phyloP scores from a whole-genome alignment of 2,113 vertebrate species.

The Oryzias curvinotus region DNA sequence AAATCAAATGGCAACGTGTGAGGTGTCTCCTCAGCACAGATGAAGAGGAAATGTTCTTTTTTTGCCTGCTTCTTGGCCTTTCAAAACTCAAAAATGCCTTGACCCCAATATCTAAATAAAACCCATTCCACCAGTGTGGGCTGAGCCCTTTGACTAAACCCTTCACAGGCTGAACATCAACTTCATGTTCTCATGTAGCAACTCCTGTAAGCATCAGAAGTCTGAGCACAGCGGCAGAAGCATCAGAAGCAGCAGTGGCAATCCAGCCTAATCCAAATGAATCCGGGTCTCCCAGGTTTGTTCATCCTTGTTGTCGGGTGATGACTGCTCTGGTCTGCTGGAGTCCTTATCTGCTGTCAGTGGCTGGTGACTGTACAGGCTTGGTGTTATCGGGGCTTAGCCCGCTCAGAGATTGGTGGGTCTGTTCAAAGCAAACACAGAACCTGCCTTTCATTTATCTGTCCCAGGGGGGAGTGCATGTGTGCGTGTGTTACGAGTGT shows the following conservation, averaged over 20 bases:
- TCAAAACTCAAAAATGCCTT: slow-evolving; percentile 39
- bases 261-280: slow-evolving; percentile 81
- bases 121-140: slow-evolving; percentile 47
- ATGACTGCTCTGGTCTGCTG: slow-evolving; percentile 65
- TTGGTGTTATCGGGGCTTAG: slow-evolving; percentile 76
- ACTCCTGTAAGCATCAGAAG: slow-evolving; percentile 66
- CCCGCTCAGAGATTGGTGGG: slow-evolving; percentile 73
- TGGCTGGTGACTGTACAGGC: slow-evolving; percentile 68
- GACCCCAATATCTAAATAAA: slow-evolving; percentile 61
- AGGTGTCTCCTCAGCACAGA: slow-evolving; percentile 12
- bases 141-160: slow-evolving; percentile 53
- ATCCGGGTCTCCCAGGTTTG: slow-evolving; percentile 69
- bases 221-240: slow-evolving; percentile 62
- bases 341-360: slow-evolving; percentile 76
- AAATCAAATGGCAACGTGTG: slow-evolving; percentile 19
- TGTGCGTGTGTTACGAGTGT: slow-evolving; percentile 17
- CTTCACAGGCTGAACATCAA: slow-evolving; percentile 52
- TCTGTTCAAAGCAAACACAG: slow-evolving; percentile 74
- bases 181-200: slow-evolving; percentile 56
- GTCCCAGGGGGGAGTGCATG: slow-evolving; percentile 50
- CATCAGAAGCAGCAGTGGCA: slow-evolving; percentile 53
- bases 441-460: slow-evolving; percentile 79
- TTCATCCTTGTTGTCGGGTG: slow-evolving; percentile 71
- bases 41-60: slow-evolving; percentile 21
- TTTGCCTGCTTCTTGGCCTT: slow-evolving; percentile 3